phyloP scores from a whole-genome alignment of 2,888 invertebrate species.

The Cynaeus angustus region DNA sequence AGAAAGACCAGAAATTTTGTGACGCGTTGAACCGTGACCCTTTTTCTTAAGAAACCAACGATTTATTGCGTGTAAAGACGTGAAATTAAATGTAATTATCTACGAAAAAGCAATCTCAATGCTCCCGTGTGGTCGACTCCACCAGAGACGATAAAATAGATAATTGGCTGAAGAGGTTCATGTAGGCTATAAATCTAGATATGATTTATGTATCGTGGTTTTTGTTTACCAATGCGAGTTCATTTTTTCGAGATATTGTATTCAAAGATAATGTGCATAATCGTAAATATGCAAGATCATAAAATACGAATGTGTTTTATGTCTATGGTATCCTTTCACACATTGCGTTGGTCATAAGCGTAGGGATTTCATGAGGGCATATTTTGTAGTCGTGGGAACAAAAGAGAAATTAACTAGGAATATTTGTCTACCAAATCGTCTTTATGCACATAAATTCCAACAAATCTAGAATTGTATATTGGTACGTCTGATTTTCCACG shows the following conservation, averaged over 20 bases:
- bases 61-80: conserved; percentile 29
- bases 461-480: too few species aligned
- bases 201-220: conserved; percentile 32
- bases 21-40: conserved; percentile 9
- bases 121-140: conserved; percentile 33
- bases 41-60: conserved; percentile 9
- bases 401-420: too few species aligned
- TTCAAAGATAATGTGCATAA: conserved; percentile 33
- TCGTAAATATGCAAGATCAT: conserved; percentile 37
- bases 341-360: not conserved
- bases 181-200: conserved; percentile 25
- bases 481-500: too few species aligned
- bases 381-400: conserved; percentile 9
- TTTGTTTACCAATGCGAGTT: conserved; percentile 2
- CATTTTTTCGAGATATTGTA: conserved; percentile 17
- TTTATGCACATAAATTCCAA: too few species aligned
- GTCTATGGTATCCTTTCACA: conserved; percentile 8
- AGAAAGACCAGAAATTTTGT: not conserved
- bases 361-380: not conserved
- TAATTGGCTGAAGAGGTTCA: conserved; percentile 25
- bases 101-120: conserved; percentile 22
- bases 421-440: too few species aligned
- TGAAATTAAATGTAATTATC: conserved; percentile 33
- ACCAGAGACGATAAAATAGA: conserved; percentile 27
- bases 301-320: conserved; percentile 29